Conservation (phyloP, 2,888 invertebrate genomes). For the Meteorus cinctellus region DNA sequence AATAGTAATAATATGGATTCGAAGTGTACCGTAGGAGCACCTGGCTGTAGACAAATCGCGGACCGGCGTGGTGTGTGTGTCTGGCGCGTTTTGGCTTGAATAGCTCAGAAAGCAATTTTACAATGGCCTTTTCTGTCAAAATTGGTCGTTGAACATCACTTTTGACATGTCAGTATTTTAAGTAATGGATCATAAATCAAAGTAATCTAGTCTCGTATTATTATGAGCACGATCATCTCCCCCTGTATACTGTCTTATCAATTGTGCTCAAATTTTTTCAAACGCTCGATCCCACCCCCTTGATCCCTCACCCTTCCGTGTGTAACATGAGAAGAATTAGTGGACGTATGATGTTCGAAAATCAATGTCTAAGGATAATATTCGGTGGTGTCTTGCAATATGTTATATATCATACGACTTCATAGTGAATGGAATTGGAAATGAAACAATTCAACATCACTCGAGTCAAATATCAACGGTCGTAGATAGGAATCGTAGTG, state of each 20-base stretch:
- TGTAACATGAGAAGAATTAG: constrained; percentile 1
- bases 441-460: neutral
- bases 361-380: neutral
- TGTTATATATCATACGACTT: neutral
- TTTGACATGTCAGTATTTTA: constrained; percentile 70
- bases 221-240: constrained; percentile 63
- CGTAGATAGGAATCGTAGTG: neutral
- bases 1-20: constrained; percentile 38
- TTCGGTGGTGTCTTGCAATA: neutral
- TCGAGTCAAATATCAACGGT: neutral
- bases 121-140: constrained; percentile 65
- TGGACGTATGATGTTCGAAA: constrained; percentile 13
- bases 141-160: constrained; percentile 64
- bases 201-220: constrained; percentile 70
- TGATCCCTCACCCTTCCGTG: neutral
- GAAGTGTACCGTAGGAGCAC: constrained; percentile 48
- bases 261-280: constrained; percentile 43
- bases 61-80: constrained; percentile 39
- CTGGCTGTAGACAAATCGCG: constrained; percentile 28
- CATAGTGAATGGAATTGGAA: neutral
- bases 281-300: constrained; percentile 6
- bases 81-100: constrained; percentile 45
- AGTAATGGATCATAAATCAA: constrained; percentile 71
- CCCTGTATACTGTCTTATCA: constrained; percentile 34
- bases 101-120: constrained; percentile 58